phyloP scores from a whole-genome alignment of 1,140 invertebrate species.

The Hypothenemus hampei region DNA sequence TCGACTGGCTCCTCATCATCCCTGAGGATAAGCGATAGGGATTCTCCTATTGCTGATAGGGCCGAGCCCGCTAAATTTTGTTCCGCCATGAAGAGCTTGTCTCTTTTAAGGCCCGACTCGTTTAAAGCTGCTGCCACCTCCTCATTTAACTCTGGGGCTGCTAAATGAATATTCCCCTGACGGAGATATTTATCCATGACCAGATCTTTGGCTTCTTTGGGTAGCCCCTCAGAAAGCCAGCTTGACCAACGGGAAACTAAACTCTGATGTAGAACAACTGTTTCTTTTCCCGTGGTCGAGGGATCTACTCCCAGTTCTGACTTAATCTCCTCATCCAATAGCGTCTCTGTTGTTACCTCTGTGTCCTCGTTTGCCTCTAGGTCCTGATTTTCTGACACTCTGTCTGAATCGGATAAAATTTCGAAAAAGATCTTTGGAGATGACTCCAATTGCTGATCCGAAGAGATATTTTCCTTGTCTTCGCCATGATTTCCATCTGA shows the following conservation, averaged over 20 bases:
- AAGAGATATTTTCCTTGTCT: too few relatives aligned
- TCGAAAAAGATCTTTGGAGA: too few relatives aligned
- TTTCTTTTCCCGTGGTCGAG: too few relatives aligned
- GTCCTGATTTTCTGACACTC: too few relatives aligned
- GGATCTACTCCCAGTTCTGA: too few relatives aligned
- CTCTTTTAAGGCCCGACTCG: not conserved
- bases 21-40: not conserved
- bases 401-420: too few relatives aligned
- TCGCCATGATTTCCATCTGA: too few relatives aligned
- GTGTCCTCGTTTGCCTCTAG: too few relatives aligned
- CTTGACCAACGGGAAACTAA: not conserved
- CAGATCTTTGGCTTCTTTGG: not conserved
- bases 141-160: too few relatives aligned
- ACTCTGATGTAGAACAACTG: not conserved
- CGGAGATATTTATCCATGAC: not conserved
- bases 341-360: too few relatives aligned
- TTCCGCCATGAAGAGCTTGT: not conserved
- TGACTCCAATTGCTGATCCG: too few relatives aligned
- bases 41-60: not conserved
- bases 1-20: not conserved
- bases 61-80: not conserved
- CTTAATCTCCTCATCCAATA: too few relatives aligned
- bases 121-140: not conserved
- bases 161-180: not conserved
- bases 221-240: not conserved